phyloP scores from a whole-genome alignment of 30 jellyfish, hydroid and myxozoan species.

The Mastigias papua region DNA sequence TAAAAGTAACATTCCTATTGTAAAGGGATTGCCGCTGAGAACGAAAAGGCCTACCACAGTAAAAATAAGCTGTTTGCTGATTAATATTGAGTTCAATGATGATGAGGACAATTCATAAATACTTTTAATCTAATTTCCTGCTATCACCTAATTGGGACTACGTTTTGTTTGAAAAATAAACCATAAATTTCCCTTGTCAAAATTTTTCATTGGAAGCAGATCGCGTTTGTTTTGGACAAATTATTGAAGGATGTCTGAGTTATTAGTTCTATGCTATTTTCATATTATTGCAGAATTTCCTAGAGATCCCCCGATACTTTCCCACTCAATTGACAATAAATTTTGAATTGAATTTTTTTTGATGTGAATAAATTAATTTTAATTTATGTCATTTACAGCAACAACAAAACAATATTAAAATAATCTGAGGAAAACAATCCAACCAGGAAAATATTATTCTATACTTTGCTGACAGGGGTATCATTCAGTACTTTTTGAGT shows the following conservation, averaged over 20 bases:
- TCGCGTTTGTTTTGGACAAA: no score
- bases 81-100: neutral
- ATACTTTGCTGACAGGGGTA: neutral
- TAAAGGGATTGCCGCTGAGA: constrained; percentile 3
- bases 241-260: neutral
- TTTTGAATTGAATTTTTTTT: neutral
- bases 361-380: neutral
- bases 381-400: neutral
- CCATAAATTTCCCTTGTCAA: neutral
- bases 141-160: no score
- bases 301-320: neutral
- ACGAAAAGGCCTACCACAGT: constrained; percentile 6
- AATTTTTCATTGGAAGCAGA: neutral
- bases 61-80: constrained; percentile 1
- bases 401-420: neutral
- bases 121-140: neutral
- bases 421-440: neutral
- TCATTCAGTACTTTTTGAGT: neutral
- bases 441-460: neutral
- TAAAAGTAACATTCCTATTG: constrained; percentile 1
- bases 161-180: neutral
- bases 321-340: neutral
- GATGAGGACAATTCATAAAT: neutral
- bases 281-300: neutral
- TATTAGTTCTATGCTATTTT: neutral